These are phyloP conservation scores for Aegithalos caudatus DNA, from an alignment of 2,113 vertebrate species.

Conservation along the genomic window DNA sequence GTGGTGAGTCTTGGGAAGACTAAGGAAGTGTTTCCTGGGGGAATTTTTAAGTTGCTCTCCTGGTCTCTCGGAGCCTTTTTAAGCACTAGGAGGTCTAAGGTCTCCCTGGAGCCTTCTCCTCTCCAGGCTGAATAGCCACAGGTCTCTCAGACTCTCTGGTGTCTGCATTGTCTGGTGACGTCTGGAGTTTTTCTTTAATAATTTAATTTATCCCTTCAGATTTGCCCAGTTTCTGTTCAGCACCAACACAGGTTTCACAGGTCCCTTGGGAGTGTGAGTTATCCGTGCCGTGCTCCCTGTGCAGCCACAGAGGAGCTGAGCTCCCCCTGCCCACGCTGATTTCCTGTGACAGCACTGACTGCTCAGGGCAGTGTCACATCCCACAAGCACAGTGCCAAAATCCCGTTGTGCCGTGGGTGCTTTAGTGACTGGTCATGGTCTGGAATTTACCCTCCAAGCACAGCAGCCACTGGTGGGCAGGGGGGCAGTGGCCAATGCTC, in stretches of 20 bases:
- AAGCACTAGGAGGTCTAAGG: neutral
- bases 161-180: neutral
- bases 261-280: neutral
- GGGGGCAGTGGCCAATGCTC: accelerated
- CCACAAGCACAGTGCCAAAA: accelerated
- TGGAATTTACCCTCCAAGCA: accelerated
- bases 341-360: accelerated
- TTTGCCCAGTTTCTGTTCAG: neutral
- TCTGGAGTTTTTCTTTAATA: neutral
- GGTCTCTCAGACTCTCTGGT: neutral
- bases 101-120: neutral
- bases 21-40: neutral
- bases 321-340: neutral
- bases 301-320: neutral
- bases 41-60: neutral
- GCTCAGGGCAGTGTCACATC: accelerated
- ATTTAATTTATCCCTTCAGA: neutral
- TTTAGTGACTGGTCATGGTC: neutral
- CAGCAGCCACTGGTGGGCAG: neutral
- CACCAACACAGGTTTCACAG: neutral
- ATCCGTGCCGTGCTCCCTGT: neutral
- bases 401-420: accelerated
- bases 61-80: neutral
- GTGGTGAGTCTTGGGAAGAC: neutral
- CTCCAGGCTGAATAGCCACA: neutral